Evolutionary conservation across 2,113 vertebrate genomes (phyloP).

Genomic region (Oreochromis spilurus): DNA sequence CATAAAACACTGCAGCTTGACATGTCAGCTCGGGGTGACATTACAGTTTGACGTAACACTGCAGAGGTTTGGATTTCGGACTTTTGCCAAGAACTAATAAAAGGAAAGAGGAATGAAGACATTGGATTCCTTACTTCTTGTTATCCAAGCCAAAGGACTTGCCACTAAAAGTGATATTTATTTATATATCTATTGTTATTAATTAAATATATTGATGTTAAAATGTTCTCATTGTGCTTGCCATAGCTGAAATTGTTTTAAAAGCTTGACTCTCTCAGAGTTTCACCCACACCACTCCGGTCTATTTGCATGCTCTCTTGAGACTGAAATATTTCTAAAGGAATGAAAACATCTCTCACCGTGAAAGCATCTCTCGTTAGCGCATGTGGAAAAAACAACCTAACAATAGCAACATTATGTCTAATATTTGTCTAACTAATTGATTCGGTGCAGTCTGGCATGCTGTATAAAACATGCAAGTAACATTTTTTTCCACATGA

Average conservation of each 20-base stretch:
- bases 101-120: slow-evolving; percentile 18
- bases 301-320: background rate
- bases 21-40: background rate
- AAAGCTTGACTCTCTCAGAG: background rate
- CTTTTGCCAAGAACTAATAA: slow-evolving; percentile 45
- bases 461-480: background rate
- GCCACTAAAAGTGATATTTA: background rate
- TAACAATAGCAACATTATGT: background rate
- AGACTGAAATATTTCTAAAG: background rate
- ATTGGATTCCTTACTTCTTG: slow-evolving; percentile 2
- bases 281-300: background rate
- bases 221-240: background rate
- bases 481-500: background rate
- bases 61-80: slow-evolving; percentile 18
- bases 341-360: background rate
- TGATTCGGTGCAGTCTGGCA: background rate
- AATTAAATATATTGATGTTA: background rate
- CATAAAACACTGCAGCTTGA: slow-evolving; percentile 18
- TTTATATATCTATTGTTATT: background rate
- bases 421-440: background rate
- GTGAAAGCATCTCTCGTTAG: background rate
- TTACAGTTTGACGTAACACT: slow-evolving; percentile 42
- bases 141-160: background rate
- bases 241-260: background rate
- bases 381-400: background rate